Percentiles rank a stretch among this genome's conserved stretches.
Evolutionary conservation across 2,888 invertebrate species (phyloP).

Genomic region (Calliphora vomitoria): DNA sequence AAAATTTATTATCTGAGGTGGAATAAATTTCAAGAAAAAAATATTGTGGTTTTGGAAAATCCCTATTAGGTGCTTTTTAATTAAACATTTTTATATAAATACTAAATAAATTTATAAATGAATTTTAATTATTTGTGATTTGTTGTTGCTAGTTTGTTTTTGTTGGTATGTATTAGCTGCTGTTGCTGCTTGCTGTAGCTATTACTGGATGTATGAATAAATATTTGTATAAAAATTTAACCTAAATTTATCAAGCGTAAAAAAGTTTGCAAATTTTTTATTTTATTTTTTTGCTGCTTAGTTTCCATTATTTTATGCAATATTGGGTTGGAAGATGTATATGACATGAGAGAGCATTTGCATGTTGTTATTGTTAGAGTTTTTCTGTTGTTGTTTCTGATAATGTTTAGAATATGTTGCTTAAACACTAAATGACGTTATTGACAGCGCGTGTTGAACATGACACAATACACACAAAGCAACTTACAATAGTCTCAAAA

Average conservation of each 20-base stretch:
- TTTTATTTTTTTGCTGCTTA: conserved; percentile 26
- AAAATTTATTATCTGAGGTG: neutral
- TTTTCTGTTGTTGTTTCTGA: neutral
- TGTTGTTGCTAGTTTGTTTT: conserved; percentile 19
- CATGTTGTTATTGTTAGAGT: conserved; percentile 52
- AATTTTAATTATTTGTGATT: conserved; percentile 69
- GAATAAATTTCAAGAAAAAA: neutral
- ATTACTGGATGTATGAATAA: conserved; percentile 35
- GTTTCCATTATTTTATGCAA: conserved; percentile 35
- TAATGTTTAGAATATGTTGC: conserved; percentile 49
- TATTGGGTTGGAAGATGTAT: conserved; percentile 44
- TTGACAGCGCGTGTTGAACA: conserved; percentile 67
- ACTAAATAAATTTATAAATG: conserved; percentile 50
- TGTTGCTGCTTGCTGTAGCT: neutral
- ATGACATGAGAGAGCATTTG: conserved; percentile 54
- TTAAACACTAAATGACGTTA: conserved; percentile 58
- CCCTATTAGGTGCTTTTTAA: conserved; percentile 11
- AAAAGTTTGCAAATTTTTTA: conserved; percentile 60
- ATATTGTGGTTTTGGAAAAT: neutral
- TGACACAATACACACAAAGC: conserved; percentile 50
- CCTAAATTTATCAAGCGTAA: conserved; percentile 76
- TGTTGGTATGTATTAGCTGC: neutral
- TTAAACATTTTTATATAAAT: neutral
- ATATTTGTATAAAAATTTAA: conserved; percentile 68
- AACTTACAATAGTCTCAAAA: conserved; percentile 20